phyloP scores from a whole-genome alignment of 2,797 vertebrate species.

The Ataeniobius toweri region DNA sequence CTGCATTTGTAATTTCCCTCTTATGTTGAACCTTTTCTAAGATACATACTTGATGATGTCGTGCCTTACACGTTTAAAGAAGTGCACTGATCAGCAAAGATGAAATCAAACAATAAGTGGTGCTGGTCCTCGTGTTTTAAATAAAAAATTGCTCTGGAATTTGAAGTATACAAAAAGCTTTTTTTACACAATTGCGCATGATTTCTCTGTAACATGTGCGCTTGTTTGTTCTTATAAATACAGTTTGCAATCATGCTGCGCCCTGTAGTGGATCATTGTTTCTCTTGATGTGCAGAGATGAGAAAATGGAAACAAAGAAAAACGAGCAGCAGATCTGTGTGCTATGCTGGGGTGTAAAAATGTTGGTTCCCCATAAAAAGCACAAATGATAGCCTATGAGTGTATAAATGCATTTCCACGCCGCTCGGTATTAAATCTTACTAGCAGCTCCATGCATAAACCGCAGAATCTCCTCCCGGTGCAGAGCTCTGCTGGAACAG shows the following conservation, averaged over 20 bases:
- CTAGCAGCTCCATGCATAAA: conserved; percentile 25
- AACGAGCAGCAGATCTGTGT: conserved; percentile 14
- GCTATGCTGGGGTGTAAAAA: conserved; percentile 11
- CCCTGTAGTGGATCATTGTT: conserved; percentile 32
- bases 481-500: conserved; percentile 34
- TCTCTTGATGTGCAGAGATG: conserved; percentile 7
- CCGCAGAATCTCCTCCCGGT: conserved; percentile 49
- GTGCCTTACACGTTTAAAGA: conserved; percentile 31
- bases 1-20: not conserved
- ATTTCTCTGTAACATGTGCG: not conserved
- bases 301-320: not conserved
- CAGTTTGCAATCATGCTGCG: conserved; percentile 10
- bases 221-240: not conserved
- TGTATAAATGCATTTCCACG: conserved; percentile 1
- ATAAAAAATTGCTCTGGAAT: not conserved
- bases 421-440: conserved; percentile 17
- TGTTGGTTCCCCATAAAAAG: not conserved
- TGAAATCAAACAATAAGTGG: conserved; percentile 49
- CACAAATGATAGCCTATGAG: not conserved
- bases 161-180: not conserved
- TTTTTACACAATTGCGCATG: conserved; percentile 8
- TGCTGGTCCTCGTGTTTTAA: conserved; percentile 14
- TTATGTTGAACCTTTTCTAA: not conserved
- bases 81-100: conserved; percentile 42
- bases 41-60: conserved; percentile 22